Percentiles rank a stretch among this genome's conserved stretches.
Conservation (phyloP, 2,888 invertebrate genomes). For the Drosophila multiciliata region DNA sequence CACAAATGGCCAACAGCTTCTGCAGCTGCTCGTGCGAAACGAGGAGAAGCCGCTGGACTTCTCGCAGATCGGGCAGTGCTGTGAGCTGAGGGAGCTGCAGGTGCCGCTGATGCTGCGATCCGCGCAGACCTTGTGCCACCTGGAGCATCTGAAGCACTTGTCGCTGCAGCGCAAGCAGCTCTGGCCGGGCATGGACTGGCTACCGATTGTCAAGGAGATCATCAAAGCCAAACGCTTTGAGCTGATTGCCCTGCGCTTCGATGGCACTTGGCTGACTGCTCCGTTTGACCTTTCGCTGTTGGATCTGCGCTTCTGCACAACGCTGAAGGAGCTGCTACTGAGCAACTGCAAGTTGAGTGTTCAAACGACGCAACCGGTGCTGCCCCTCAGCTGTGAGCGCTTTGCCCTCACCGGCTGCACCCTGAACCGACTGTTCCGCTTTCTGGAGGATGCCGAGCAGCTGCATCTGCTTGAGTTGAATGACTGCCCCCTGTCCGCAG, state of each 20-base stretch:
- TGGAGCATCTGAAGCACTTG: constrained; percentile 32
- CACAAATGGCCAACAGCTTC: constrained; percentile 1
- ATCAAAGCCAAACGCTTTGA: constrained; percentile 38
- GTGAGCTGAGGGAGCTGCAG: constrained; percentile 20
- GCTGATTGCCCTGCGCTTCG: constrained; percentile 32
- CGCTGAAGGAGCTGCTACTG: constrained; percentile 40
- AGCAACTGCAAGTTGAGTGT: constrained; percentile 49
- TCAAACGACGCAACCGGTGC: not conserved
- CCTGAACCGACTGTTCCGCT: constrained; percentile 3
- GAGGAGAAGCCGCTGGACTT: constrained; percentile 26
- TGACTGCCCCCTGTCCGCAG: not conserved
- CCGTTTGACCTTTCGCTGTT: constrained; percentile 37
- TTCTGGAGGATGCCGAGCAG: constrained; percentile 1
- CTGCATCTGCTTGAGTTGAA: constrained; percentile 35
- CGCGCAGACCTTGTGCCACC: constrained; percentile 12
- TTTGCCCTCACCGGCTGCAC: constrained; percentile 39
- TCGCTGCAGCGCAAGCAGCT: constrained; percentile 40
- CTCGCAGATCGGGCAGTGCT: constrained; percentile 21
- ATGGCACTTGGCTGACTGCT: constrained; percentile 45
- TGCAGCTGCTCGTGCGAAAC: constrained; percentile 21
- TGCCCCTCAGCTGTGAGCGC: constrained; percentile 49
- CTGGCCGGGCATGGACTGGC: constrained; percentile 49
- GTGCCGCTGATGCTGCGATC: constrained; percentile 43
- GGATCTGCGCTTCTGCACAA: constrained; percentile 41
- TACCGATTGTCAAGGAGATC: constrained; percentile 31